Base-by-base conservation (phyloP, 1,140 invertebrate species). In the Heliconius melpomene region DNA sequence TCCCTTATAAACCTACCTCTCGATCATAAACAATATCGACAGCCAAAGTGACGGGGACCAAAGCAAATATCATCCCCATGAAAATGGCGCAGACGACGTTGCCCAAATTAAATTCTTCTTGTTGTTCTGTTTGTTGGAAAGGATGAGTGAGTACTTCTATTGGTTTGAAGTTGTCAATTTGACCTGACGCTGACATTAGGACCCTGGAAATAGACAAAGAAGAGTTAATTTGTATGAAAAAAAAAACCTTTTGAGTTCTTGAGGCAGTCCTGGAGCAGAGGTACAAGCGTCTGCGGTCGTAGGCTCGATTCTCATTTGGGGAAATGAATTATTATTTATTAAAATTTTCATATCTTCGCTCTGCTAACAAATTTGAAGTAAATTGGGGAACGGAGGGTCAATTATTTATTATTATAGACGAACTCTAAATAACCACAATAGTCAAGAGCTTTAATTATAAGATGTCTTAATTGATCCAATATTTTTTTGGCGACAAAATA, bases 11-110 rank as follows among this genome's bases (percentile, higher is more conserved):
- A 11, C 13, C 11, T 84, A 98, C 98, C 95, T 98, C 97, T 90
- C 97, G 95, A 93, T 98, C 98, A 86, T 97, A 96, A 1, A 98
- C 97, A 93, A 98, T 96, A 78, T 97, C 97, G n/a, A 97, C 96
- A 16, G 96, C 96, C 82, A 98, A 94, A 52, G 96, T 97, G 73
- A 97, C 96, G 1, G 97, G 96, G 52, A 98, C 95, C 66, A 97
- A 89, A 3, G 97, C 96, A 86, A 98, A 97, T 73, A 97, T 96
- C 96, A 98, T 96, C 16, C 97, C 97, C 86, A 98, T 96, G 79
- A 97, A 96, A 2, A 97, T 95, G 20, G 97, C 95, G 38, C 97
- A 96, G 3, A 96, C 96, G 40, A 97, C 96, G 72, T 96, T 95
- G n/a, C 96, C 96, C 50, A 96, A 87, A 87, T 97, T 97, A 84